Evolutionary conservation across 1,140 invertebrate species (phyloP), one percentile per base, ranked within the genome.

Genomic region (Lucilia sericata): DNA sequence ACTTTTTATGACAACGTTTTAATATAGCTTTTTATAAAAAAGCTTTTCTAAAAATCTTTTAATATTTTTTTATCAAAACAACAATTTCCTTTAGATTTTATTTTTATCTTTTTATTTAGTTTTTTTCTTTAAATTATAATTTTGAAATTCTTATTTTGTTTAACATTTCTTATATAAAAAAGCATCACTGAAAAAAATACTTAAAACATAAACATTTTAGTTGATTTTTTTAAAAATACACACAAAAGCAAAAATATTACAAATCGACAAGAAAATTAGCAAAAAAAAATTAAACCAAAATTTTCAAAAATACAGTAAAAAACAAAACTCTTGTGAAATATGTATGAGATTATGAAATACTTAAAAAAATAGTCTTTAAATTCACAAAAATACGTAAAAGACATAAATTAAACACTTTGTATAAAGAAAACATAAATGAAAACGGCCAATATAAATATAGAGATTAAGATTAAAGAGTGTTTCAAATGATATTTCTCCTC

Each of bases 401-500:
- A 78, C 75, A 78, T n/a, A 49, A 8, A 51, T 80, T 51, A 80
- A 80, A 80, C 76, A 80, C 80, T 84, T 51, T 84, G 78, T 42
- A 84, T 55, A 36, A 84, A 84, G 30, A 88, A 51, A 25, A 89
- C 88, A 65, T 90, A 90, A 4, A 90, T 76, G 13, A 88, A 82
- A 2, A 88, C 86, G 2, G 83, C 85, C 34, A 87, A 0, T 80
- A 87, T 85, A 13, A 87, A 86, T 2, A 78, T n/a, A 34, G 87
- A 19, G 19, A 85, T 83, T 5, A 89, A 51, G 21, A 84, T 75
- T 8, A 90, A 85, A 25, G 88, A 87, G 49, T 87, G 85, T 74
- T 87, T 89, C 13, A 90, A 60, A 80, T 90, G 85, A 83, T 88
- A 90, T 84, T 86, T 86, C 12, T 84, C 86, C 36, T 90, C 84